Base-by-base conservation (phyloP, 2,113 vertebrate species). In the Erinaceus europaeus region DNA sequence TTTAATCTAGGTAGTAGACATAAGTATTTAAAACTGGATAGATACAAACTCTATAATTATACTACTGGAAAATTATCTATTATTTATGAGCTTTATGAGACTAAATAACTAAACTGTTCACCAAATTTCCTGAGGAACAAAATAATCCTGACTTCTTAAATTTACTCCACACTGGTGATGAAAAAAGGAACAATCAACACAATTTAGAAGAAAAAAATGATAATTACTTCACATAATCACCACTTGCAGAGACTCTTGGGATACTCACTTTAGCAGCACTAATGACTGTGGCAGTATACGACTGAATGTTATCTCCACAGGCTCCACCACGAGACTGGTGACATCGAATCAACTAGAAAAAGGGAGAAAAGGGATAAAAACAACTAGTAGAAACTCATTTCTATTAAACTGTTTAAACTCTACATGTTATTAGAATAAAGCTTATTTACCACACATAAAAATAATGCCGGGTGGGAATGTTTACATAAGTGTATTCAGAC, bases 281-380 rank as follows among this genome's bases (percentile, higher is more conserved):
- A 97, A 99, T 99, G 95, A 99, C 99, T 64, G 99, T 99, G 90
- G 99, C 99, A 44, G 99, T 99, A 59, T 99, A 99, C 59, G 99
- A 99, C 97, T 99, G 99, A 91, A 99, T 98, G 95, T 99, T 99
- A 96, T 99, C 99, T 94, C 99, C 99, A 86, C 99, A 99, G 92
- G 98, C 99, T 95, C 99, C 99, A 62, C 99, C 99, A 65, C 98
- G 98, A 86, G 99, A 99, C 97, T 99, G 99, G 97, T 99, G 99
- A 97, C 98, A 99, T 94, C 98, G 98, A 96, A 99, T 99, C 96
- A 99, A 95, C 99, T 99, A 96, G 82, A 91, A 96, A 90, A 91
- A 83, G 14, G 55, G 18, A 72, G 3, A 76, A 9, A 71, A n/a
- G 40, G 14, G 59, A 21, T 61, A 14, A 96, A 64, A 94, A 86